These are phyloP conservation scores for Karalla daura DNA, from an alignment of 2,797 vertebrate species.

Conservation along the genomic window DNA sequence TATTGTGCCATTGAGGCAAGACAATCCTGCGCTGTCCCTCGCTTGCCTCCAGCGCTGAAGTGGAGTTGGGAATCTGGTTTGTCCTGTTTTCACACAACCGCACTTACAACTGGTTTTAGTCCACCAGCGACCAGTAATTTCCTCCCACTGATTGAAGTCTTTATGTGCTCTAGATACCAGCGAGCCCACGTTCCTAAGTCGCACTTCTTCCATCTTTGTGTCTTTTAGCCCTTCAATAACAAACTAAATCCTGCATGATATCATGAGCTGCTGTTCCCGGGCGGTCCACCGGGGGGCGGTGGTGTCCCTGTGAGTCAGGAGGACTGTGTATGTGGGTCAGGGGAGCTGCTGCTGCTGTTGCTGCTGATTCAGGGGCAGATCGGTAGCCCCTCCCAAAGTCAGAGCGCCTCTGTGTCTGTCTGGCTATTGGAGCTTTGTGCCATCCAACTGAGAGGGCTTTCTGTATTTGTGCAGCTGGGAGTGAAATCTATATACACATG, in stretches of 20 bases:
- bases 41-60: conserved; percentile 24
- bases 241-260: conserved; percentile 20
- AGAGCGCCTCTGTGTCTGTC: conserved; percentile 56
- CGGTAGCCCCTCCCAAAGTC: conserved; percentile 64
- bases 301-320: conserved; percentile 19
- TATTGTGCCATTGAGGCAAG: conserved; percentile 40
- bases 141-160: conserved; percentile 18
- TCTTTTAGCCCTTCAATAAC: conserved; percentile 22
- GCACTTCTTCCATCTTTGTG: conserved; percentile 28
- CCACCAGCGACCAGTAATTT: conserved; percentile 25
- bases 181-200: background rate
- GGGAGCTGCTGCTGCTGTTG: conserved; percentile 50
- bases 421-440: conserved; percentile 66
- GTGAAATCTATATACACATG: conserved; percentile 70
- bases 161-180: conserved; percentile 45
- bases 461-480: conserved; percentile 78
- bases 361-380: conserved; percentile 61
- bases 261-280: conserved; percentile 4
- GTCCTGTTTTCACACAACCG: conserved; percentile 60
- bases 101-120: conserved; percentile 28
- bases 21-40: conserved; percentile 28
- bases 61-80: conserved; percentile 65
- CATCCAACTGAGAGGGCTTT: conserved; percentile 60
- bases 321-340: conserved; percentile 73
- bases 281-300: conserved; percentile 68